phyloP scores from a whole-genome alignment of 2,888 invertebrate species.

The Tipula helvola region DNA sequence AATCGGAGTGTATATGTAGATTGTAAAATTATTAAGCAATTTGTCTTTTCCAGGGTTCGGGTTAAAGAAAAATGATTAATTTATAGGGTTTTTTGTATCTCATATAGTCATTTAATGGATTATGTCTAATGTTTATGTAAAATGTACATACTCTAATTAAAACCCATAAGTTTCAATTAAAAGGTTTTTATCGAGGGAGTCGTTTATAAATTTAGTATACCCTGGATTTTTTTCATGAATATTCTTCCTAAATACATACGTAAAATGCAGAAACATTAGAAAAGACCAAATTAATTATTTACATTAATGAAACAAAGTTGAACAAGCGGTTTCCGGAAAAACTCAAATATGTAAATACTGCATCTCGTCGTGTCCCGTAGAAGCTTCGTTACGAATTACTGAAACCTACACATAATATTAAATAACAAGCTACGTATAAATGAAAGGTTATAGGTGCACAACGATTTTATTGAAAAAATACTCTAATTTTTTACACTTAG shows the following conservation, averaged over 20 bases:
- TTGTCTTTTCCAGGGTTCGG: not conserved
- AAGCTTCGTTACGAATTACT: not conserved
- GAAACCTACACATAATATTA: not conserved
- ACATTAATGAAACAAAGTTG: too few relatives aligned
- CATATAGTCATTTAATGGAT: not conserved
- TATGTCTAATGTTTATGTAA: not conserved
- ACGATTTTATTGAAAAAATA: not conserved
- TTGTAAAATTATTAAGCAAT: not conserved
- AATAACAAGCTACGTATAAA: not conserved
- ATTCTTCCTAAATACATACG: not conserved
- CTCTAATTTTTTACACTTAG: not conserved
- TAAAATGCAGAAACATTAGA: too few relatives aligned
- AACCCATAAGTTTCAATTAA: not conserved
- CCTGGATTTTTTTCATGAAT: not conserved
- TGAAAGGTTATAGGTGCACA: not conserved
- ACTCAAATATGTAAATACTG: not conserved
- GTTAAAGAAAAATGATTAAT: not conserved
- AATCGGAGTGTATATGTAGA: too few relatives aligned
- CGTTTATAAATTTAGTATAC: not conserved
- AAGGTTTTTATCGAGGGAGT: not conserved
- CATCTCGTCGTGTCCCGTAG: not conserved
- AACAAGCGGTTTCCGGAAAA: not conserved
- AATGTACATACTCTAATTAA: not conserved
- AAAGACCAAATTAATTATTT: too few relatives aligned
- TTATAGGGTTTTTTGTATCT: not conserved